Evolutionary conservation across 2,113 vertebrate genomes (phyloP).

Genomic region (Paracanthobrama guichenoti): DNA sequence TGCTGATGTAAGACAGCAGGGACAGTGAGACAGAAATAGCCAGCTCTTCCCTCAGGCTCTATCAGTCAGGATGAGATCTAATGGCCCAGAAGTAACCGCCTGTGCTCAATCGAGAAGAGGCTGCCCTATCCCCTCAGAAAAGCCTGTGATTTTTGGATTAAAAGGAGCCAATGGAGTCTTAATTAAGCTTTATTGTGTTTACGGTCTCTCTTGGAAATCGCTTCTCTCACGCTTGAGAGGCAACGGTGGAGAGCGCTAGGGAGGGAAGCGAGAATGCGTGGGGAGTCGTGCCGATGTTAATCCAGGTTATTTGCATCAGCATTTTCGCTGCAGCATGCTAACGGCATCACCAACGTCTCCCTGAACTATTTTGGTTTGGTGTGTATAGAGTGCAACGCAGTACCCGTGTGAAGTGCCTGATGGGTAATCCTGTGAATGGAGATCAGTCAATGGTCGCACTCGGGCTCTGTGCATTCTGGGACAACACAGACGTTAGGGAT

Average conservation of each 20-base stretch:
- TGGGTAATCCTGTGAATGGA: conserved; percentile 72
- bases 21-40: conserved; percentile 58
- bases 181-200: conserved; percentile 58
- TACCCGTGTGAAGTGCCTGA: conserved; percentile 62
- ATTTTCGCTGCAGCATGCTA: conserved; percentile 4
- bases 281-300: conserved; percentile 13
- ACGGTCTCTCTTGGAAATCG: conserved; percentile 38
- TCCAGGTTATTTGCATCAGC: conserved; percentile 21
- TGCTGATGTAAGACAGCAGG: conserved; percentile 45
- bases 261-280: not conserved
- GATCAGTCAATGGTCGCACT: conserved; percentile 69
- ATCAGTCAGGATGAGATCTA: conserved; percentile 52
- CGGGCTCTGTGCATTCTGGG: conserved; percentile 66
- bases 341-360: conserved; percentile 20
- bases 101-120: conserved; percentile 51
- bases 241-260: conserved; percentile 1
- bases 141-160: conserved; percentile 58
- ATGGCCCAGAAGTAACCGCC: conserved; percentile 60
- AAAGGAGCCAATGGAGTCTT: conserved; percentile 59
- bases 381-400: conserved; percentile 54
- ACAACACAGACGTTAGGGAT: conserved; percentile 56
- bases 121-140: conserved; percentile 36
- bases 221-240: conserved; percentile 31
- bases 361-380: conserved; percentile 19
- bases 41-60: conserved; percentile 51